Percentiles rank a stretch among this genome's conserved stretches.
These are phyloP conservation scores for Trachelus tabidus DNA, from an alignment of 2,888 invertebrate species.

Conservation along the genomic window DNA sequence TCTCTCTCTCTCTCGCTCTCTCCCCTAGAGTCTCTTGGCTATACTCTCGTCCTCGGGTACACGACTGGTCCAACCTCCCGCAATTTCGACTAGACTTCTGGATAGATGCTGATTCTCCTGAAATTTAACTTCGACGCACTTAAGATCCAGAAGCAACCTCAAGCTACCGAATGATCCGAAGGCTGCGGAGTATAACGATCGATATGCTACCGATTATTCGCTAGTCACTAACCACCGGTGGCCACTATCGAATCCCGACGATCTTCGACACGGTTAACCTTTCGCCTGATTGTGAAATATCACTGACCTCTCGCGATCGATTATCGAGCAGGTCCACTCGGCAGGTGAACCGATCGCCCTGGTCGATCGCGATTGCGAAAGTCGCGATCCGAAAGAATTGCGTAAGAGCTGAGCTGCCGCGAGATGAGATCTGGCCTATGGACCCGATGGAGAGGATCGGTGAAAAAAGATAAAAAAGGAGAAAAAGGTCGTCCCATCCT, in stretches of 20 bases:
- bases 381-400: no score
- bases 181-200: background rate
- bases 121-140: background rate
- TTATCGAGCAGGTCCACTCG: background rate
- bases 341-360: background rate
- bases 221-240: no score
- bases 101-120: background rate
- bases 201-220: background rate
- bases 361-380: no score
- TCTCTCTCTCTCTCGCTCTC: no score
- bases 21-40: no score
- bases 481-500: background rate
- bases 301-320: background rate
- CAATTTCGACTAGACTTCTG: background rate
- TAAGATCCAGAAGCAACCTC: background rate
- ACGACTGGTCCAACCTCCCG: background rate
- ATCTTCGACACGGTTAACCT: slow-evolving; percentile 42
- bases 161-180: background rate
- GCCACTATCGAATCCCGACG: background rate
- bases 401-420: background rate
- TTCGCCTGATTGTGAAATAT: slow-evolving; percentile 17
- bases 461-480: no score
- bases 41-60: no score
- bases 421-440: background rate
- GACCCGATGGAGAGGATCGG: no score